A percentile compares a stretch with the other conserved stretches of the same genome.
These are phyloP conservation scores for Ectemnius cavifrons DNA, from an alignment of 2,888 invertebrate genomes.

Conservation along the genomic window DNA sequence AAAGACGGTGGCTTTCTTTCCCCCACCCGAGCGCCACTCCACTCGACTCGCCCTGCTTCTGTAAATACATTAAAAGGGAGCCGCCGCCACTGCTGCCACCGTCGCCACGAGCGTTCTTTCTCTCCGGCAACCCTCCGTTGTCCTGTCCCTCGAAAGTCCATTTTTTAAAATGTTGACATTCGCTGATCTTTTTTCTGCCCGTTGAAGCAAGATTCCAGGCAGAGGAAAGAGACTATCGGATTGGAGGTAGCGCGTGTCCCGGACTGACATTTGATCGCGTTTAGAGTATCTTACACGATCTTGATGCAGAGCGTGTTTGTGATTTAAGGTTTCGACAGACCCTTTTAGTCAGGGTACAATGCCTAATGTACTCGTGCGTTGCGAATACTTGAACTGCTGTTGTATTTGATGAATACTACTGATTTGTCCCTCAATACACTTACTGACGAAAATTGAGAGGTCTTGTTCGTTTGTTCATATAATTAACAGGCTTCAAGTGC, in stretches of 20 bases:
- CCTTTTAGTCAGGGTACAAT: neutral
- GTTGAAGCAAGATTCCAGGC: neutral
- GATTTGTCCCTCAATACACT: no score
- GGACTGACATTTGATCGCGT: neutral
- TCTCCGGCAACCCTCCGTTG: neutral
- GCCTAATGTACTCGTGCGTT: neutral
- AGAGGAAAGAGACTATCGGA: neutral
- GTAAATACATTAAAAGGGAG: constrained; percentile 58
- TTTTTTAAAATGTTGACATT: constrained; percentile 50
- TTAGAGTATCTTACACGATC: neutral
- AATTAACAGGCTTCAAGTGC: no score
- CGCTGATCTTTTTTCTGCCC: constrained; percentile 33
- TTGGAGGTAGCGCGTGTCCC: neutral
- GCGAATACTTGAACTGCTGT: no score
- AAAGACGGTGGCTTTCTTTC: constrained; percentile 64
- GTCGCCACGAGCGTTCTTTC: neutral
- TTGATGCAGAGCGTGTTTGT: neutral
- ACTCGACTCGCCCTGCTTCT: constrained; percentile 42
- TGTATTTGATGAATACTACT: no score
- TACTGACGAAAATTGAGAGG: no score
- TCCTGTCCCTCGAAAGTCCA: constrained; percentile 20
- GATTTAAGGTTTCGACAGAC: neutral
- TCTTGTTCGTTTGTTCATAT: no score
- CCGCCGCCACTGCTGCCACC: neutral
- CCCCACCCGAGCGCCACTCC: constrained; percentile 12